Evolutionary conservation across 2,113 vertebrate genomes (phyloP).

Genomic region (Myiopsitta monachus): DNA sequence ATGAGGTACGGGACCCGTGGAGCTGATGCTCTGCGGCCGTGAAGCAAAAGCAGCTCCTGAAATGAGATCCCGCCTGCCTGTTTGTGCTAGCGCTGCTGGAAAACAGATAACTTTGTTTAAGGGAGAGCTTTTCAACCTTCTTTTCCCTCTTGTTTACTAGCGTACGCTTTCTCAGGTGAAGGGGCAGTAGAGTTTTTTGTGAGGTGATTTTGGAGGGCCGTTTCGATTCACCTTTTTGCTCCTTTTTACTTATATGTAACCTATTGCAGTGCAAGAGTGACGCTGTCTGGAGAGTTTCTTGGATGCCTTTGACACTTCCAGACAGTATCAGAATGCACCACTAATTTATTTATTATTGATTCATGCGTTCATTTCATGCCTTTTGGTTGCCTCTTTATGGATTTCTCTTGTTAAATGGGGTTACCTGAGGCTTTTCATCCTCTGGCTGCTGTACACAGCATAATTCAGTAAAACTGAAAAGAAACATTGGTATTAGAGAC

Average conservation of each 20-base stretch:
- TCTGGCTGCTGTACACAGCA: background rate
- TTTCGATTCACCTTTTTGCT: background rate
- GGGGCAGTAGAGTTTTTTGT: rapidly evolving
- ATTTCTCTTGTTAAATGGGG: background rate
- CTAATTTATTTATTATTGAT: background rate
- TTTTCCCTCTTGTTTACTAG: background rate
- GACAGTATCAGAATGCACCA: rapidly evolving
- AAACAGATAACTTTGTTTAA: rapidly evolving
- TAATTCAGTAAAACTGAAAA: background rate
- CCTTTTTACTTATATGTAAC: background rate
- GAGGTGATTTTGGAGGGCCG: background rate
- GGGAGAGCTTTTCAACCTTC: background rate
- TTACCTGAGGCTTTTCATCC: background rate
- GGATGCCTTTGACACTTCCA: background rate
- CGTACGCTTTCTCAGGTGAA: background rate
- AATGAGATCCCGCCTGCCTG: background rate
- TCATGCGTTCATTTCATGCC: rapidly evolving
- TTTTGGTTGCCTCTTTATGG: background rate
- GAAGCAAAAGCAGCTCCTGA: background rate
- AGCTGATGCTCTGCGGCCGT: rapidly evolving
- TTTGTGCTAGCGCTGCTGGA: background rate
- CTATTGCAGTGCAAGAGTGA: background rate
- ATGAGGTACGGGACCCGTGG: background rate
- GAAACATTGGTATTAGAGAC: background rate
- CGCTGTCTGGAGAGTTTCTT: background rate